A percentile compares a stretch with the other conserved stretches of the same genome.
Evolutionary conservation across 2,797 vertebrate genomes (phyloP).

Genomic region (Darevskia nairensis): DNA sequence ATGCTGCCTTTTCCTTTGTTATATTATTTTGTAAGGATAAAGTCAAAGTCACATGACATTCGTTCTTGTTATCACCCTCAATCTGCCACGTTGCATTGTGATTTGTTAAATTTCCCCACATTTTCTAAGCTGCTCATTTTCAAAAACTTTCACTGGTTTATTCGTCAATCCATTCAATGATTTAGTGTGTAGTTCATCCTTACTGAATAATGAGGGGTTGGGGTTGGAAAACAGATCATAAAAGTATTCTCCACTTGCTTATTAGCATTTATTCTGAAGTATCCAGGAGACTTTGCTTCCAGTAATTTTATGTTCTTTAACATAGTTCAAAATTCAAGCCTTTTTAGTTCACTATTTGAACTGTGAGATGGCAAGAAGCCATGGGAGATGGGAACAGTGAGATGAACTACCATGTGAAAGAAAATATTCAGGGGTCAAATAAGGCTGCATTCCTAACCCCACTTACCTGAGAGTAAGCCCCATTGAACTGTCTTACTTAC

Average conservation of each 20-base stretch:
- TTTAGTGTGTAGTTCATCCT: not conserved
- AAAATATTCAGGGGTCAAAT: not conserved
- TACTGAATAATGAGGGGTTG: not conserved
- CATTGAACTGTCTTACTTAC: too few species aligned
- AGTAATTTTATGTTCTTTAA: not conserved
- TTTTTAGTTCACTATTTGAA: not conserved
- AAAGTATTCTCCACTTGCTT: conserved; percentile 26
- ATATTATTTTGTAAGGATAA: not conserved
- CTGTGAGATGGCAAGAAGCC: not conserved
- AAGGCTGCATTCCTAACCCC: not conserved
- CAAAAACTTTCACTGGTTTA: not conserved
- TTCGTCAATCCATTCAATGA: conserved; percentile 8
- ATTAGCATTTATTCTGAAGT: conserved; percentile 27
- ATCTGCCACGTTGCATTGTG: not conserved
- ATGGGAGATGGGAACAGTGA: not conserved
- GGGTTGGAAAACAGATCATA: not conserved
- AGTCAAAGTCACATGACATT: not conserved
- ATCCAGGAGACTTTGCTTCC: not conserved
- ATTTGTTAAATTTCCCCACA: not conserved
- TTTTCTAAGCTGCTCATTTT: not conserved
- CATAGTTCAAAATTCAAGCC: not conserved
- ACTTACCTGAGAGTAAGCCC: too few species aligned
- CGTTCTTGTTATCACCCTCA: not conserved
- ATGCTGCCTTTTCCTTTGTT: not conserved
- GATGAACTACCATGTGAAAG: not conserved